Base-by-base conservation (phyloP, 2,888 invertebrate genomes). In the Perizoma flavofasciatum region DNA sequence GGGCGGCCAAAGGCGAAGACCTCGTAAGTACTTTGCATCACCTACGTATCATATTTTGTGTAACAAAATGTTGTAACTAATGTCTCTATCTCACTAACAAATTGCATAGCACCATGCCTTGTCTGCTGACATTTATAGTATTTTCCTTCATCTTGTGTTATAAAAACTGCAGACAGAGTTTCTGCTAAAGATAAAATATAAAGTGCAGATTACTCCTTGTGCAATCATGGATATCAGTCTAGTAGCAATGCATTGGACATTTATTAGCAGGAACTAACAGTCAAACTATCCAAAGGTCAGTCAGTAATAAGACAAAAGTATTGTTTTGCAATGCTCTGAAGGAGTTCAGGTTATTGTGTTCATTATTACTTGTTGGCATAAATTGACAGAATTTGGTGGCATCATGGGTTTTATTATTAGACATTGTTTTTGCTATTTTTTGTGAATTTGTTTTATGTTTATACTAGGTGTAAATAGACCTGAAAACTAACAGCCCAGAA, bases 1-100 rank as follows among this genome's bases (percentile, higher is more conserved):
- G 70, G 91, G 92, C 79, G 90, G 92, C 73, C 88, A 90, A 71
- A 94, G 95, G 85, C 95, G 95, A 67, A 94, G 92, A 83, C 94
- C 93, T 77, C 92, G 95, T 95, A 85, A 94, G 95, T 92, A 78
- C 60, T 59, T 48, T 49, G 49, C 44, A 34, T 39, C 32, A 33
- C n/a, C 44, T 34, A 41, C 34, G 6, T 44, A 10, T 46, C 45
- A 45, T 5, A n/a, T 32, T 32, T 32, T 5, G n/a, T 47, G n/a
- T 9, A 32, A 39, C 9, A 33, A 43, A 47, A 10, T 48, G 10
- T 41, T 32, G 3, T 4, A 48, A 37, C 3, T 37, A 2, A 22
- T 22, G 22, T 22, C 22, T 33, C 35, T 32, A 33, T 34, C 22
- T 46, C 34, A 8, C 6, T 22, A 22, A 39, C 11, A 4, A 5